phyloP scores from a whole-genome alignment of 2,888 invertebrate species.

The Dilophus febrilis region DNA sequence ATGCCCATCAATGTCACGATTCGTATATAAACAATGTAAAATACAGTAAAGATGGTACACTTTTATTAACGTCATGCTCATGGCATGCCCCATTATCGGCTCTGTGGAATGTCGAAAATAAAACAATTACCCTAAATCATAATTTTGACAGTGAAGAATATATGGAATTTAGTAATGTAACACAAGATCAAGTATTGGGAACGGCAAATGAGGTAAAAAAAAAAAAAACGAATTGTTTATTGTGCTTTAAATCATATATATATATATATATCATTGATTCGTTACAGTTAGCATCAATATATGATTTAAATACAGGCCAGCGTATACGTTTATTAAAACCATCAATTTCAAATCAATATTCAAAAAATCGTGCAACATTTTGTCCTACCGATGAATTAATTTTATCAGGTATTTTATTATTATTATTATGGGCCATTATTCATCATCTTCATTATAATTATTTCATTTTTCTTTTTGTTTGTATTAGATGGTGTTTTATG shows the following conservation, averaged over 20 bases:
- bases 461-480: neutral
- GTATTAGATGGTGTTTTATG: constrained; percentile 77
- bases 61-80: constrained; percentile 69
- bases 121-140: constrained; percentile 35
- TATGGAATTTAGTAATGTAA: constrained; percentile 76
- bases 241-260: too few species aligned
- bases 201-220: constrained; percentile 56
- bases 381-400: constrained; percentile 86
- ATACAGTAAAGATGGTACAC: constrained; percentile 51
- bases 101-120: constrained; percentile 26
- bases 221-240: too few species aligned
- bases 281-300: constrained; percentile 39
- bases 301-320: constrained; percentile 70
- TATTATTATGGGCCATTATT: too few species aligned
- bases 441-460: neutral
- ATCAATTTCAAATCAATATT: constrained; percentile 78
- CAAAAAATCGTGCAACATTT: constrained; percentile 85
- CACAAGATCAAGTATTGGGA: constrained; percentile 75
- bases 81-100: constrained; percentile 63
- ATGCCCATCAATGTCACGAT: constrained; percentile 62
- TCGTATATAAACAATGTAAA: constrained; percentile 72
- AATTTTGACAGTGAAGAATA: constrained; percentile 72
- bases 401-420: constrained; percentile 41
- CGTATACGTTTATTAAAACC: constrained; percentile 58
- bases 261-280: too few species aligned